Evolutionary conservation across 2,888 invertebrate species (phyloP).

Genomic region (Odontomyia ornata): DNA sequence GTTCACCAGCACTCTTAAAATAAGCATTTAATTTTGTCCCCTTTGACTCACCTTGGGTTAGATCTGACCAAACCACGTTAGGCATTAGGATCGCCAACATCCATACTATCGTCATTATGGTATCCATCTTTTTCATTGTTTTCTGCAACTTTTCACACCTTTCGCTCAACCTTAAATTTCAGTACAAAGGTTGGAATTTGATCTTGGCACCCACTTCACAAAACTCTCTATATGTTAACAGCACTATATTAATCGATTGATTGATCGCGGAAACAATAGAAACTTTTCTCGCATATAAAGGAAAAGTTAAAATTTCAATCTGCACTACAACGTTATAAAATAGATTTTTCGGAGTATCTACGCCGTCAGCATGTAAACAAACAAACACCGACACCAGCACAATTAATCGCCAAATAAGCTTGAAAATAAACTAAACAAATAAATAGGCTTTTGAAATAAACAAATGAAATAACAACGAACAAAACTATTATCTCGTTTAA

Average conservation of each 20-base stretch:
- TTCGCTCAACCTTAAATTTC: not conserved
- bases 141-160: too few relatives aligned
- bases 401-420: not conserved
- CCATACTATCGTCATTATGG: not conserved
- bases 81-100: not conserved
- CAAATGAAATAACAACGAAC: not conserved
- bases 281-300: not conserved
- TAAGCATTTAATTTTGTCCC: too few relatives aligned
- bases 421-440: constrained; percentile 9
- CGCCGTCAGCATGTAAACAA: not conserved
- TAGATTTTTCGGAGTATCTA: not conserved
- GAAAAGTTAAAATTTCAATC: not conserved
- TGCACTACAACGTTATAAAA: not conserved
- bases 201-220: not conserved
- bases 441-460: constrained; percentile 21
- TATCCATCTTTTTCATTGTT: not conserved
- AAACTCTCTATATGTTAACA: not conserved
- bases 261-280: not conserved
- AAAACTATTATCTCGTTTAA: not conserved
- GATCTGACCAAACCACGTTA: not conserved
- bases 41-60: not conserved
- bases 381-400: constrained; percentile 3
- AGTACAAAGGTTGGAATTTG: not conserved
- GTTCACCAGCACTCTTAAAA: too few relatives aligned
- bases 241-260: not conserved